A percentile compares a stretch with the other conserved stretches of the same genome.
These are phyloP conservation scores for Botia kubotai DNA, from an alignment of 2,797 vertebrate species.

Conservation along the genomic window DNA sequence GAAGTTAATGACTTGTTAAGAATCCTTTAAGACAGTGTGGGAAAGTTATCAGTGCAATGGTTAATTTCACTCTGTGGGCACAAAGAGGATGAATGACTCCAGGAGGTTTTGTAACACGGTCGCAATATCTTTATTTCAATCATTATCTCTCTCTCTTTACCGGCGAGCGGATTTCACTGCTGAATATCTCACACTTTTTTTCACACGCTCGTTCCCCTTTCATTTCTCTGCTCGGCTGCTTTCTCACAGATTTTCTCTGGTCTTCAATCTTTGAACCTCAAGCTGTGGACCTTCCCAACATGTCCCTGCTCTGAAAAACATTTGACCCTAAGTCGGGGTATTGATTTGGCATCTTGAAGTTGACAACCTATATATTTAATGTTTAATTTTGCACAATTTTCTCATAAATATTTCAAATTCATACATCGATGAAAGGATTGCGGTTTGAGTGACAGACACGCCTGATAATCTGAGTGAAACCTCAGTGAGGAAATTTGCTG, in stretches of 20 bases:
- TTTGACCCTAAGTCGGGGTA: slow-evolving; percentile 20
- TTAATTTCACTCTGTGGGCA: slow-evolving; percentile 42
- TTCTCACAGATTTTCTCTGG: slow-evolving; percentile 26
- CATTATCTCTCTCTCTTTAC: slow-evolving; percentile 41
- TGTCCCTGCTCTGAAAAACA: slow-evolving; percentile 32
- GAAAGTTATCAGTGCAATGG: slow-evolving; percentile 23
- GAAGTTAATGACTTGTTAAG: slow-evolving; percentile 40
- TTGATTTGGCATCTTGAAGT: slow-evolving; percentile 35
- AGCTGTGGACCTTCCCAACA: slow-evolving; percentile 20
- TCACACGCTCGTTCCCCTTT: slow-evolving; percentile 34
- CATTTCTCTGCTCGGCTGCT: slow-evolving; percentile 39
- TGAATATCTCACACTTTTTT: slow-evolving; percentile 53
- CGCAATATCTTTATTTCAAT: slow-evolving; percentile 54
- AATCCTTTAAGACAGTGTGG: slow-evolving; percentile 43
- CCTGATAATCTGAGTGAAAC: background rate
- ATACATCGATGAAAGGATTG: background rate
- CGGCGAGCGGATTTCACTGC: slow-evolving; percentile 53
- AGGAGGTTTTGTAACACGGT: slow-evolving; percentile 27
- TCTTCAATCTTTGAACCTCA: slow-evolving; percentile 36
- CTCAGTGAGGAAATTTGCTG: background rate
- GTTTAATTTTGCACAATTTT: slow-evolving; percentile 4
- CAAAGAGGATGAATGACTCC: slow-evolving; percentile 43
- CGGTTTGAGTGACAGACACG: background rate
- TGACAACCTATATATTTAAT: slow-evolving; percentile 19
- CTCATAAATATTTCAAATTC: slow-evolving; percentile 6